These are phyloP conservation scores for Meta bourneti DNA, from an alignment of 2,888 invertebrate species.

Conservation along the genomic window DNA sequence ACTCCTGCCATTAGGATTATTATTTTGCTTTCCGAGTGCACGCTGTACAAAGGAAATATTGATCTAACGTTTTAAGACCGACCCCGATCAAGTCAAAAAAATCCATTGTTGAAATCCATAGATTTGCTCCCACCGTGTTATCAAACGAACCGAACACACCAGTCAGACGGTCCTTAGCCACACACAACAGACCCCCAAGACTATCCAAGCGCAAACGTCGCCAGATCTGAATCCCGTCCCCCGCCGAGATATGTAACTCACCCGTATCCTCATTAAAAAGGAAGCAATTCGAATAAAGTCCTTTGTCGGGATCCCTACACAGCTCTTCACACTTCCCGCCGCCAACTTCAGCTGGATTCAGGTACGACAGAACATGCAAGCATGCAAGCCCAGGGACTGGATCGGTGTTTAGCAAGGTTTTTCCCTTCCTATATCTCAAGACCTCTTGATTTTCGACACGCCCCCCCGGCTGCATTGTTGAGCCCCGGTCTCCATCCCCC, in stretches of 20 bases:
- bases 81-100: too few relatives aligned
- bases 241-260: constrained; percentile 23
- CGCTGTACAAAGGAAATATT: too few relatives aligned
- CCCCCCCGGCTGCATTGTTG: not conserved
- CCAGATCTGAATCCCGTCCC: constrained; percentile 5
- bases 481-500: not conserved
- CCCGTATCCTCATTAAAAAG: constrained; percentile 53
- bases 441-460: constrained; percentile 10
- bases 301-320: not conserved
- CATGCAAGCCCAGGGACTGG: constrained; percentile 45
- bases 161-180: not conserved
- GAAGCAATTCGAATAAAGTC: constrained; percentile 40
- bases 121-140: too few relatives aligned
- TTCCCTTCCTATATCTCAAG: constrained; percentile 1
- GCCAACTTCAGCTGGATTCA: constrained; percentile 1
- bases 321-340: not conserved
- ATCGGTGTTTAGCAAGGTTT: constrained; percentile 21
- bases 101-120: too few relatives aligned
- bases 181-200: not conserved
- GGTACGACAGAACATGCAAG: constrained; percentile 34
- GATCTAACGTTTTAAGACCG: too few relatives aligned
- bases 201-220: not conserved
- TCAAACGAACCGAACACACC: too few relatives aligned
- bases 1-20: too few relatives aligned
- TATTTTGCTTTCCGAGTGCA: too few relatives aligned